A percentile compares a stretch with the other conserved stretches of the same genome.
Conservation (phyloP, 2,888 invertebrate genomes). For the Aleiodes alternator region DNA sequence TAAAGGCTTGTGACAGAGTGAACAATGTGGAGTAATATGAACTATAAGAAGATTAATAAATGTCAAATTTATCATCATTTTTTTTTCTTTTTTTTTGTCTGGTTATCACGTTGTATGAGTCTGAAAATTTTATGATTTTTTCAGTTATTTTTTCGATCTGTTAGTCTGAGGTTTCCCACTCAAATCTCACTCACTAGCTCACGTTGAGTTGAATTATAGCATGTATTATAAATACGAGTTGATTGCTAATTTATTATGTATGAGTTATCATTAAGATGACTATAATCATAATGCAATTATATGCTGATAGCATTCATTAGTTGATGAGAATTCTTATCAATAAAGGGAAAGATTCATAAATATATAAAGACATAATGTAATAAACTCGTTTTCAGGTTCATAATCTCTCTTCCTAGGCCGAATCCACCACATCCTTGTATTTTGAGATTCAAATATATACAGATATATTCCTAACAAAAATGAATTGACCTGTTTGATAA, state of each 20-base stretch:
- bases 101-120: neutral
- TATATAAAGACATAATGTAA: conserved; percentile 5
- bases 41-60: neutral
- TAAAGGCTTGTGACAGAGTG: neutral
- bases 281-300: neutral
- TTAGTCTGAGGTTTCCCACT: neutral
- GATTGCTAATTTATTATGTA: too few species aligned
- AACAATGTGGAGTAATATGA: neutral
- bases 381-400: too few species aligned
- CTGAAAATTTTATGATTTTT: neutral
- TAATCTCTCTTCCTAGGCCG: too few species aligned
- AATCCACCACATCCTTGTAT: too few species aligned
- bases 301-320: conserved; percentile 4
- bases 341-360: conserved; percentile 15
- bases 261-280: neutral
- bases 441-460: too few species aligned
- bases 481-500: too few species aligned
- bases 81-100: neutral
- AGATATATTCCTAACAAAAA: too few species aligned
- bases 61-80: neutral
- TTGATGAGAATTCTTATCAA: conserved; percentile 12
- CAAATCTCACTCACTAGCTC: neutral
- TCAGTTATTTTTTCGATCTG: neutral
- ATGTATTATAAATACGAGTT: too few species aligned
- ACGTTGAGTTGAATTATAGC: conserved; percentile 12